phyloP scores from a whole-genome alignment of 2,113 vertebrate genomes.

The Dicaeum eximium region DNA sequence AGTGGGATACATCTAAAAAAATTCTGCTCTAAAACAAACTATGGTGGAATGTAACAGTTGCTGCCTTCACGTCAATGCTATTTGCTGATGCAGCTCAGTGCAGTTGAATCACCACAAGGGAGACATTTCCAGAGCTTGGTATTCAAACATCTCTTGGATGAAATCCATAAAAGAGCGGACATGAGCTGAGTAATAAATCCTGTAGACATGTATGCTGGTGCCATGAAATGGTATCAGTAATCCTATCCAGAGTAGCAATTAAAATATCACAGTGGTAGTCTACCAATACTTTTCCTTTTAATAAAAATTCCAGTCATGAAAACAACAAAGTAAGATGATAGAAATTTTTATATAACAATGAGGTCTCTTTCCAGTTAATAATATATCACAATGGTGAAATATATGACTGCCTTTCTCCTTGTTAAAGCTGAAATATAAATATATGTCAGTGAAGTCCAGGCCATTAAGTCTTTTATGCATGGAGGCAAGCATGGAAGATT shows the following conservation, averaged over 20 bases:
- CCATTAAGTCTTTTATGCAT: background rate
- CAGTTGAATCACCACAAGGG: slow-evolving; percentile 60
- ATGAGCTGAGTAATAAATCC: slow-evolving; percentile 69
- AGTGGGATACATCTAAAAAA: slow-evolving; percentile 43
- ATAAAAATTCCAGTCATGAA: background rate
- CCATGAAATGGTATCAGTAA: slow-evolving; percentile 54
- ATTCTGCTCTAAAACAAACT: slow-evolving; percentile 59
- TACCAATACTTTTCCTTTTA: background rate
- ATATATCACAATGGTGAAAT: background rate
- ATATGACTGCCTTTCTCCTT: background rate
- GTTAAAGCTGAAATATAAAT: background rate
- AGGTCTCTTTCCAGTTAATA: background rate
- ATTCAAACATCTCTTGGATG: slow-evolving; percentile 64
- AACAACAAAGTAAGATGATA: background rate
- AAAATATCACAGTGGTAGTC: background rate
- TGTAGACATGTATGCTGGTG: slow-evolving; percentile 26
- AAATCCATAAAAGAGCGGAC: slow-evolving; percentile 66
- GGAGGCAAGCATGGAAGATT: background rate
- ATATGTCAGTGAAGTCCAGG: background rate
- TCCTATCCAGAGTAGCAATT: background rate
- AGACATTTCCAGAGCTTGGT: slow-evolving; percentile 58
- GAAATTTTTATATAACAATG: background rate
- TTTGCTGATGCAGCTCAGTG: slow-evolving; percentile 69
- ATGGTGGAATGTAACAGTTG: slow-evolving; percentile 66
- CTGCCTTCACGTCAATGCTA: slow-evolving; percentile 58